Evolutionary conservation across 2,113 vertebrate genomes (phyloP).

Genomic region (Chaetodon trifascialis): DNA sequence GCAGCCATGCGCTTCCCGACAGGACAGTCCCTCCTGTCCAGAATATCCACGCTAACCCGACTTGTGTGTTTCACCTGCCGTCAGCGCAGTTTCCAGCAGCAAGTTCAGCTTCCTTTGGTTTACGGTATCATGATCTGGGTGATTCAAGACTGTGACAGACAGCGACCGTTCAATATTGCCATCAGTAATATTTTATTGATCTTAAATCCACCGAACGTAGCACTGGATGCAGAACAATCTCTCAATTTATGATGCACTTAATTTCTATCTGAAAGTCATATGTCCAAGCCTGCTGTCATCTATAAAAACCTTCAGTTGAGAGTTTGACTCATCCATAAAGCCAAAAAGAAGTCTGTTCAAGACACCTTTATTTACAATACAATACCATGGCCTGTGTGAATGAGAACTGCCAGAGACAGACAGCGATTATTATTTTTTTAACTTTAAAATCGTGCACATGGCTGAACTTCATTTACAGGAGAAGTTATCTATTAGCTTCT

Average conservation of each 20-base stretch:
- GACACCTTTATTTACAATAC: neutral
- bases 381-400: neutral
- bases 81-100: neutral
- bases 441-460: neutral
- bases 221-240: neutral
- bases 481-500: neutral
- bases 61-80: constrained; percentile 11
- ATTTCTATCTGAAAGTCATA: neutral
- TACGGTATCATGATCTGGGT: neutral
- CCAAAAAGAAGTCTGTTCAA: neutral
- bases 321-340: neutral
- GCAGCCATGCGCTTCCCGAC: constrained; percentile 8
- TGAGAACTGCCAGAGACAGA: neutral
- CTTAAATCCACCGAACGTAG: neutral
- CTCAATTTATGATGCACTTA: neutral
- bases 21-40: constrained; percentile 31
- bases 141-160: neutral
- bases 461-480: neutral
- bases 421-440: neutral
- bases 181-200: constrained; percentile 10
- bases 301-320: neutral
- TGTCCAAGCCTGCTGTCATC: constrained; percentile 5
- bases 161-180: neutral
- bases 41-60: neutral
- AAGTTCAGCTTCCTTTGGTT: neutral